Base-by-base conservation (phyloP, 2,113 vertebrate genomes). In the Apeltes quadracus region DNA sequence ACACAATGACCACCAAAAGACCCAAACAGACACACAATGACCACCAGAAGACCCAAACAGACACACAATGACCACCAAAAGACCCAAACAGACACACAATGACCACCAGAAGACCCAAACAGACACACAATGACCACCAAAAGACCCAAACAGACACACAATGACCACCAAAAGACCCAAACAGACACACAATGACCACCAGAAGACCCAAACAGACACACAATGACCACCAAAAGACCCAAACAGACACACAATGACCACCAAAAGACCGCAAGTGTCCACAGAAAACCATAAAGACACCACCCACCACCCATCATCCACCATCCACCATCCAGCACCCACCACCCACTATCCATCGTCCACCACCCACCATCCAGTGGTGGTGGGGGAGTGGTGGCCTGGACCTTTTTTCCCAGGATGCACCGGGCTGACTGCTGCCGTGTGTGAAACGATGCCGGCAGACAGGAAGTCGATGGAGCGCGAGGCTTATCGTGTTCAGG, bases 401-500 rank as follows among this genome's bases (percentile, higher is more conserved):
- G 34, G 36, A 53, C 1, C 13, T 32, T 32, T 23, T 41, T 57
- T 10, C 53, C 53, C 13, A 46, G 53, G 57, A 20, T 39, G 2
- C 72, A 59, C 0, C 4, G 63, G 5, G 44, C 18, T 39, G 0
- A 20, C n/a, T 12, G n/a, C n/a, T n/a, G 4, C n/a, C 1, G 14
- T 12, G 13, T 23, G 36, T 41, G 18, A 57, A 29, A 64, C 23
- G 44, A 71, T 53, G 20, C 13, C 23, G 48, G 39, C 15, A 7
- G 65, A 67, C 71, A 67, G 71, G 27, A 75, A 70, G 61, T 64
- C 69, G 12, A 54, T 38, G 16, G 53, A 62, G 34, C 16, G 56
- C 29, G 55, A 76, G 55, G 39, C 22, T 63, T 20, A 41, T 23
- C 50, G 20, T 23, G 23, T 34, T 3, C 8, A 51, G 56, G 34